Evolutionary conservation across 2,888 invertebrate genomes (phyloP), one percentile per base, ranked within the genome.

Genomic region (Spicauda simplicius): DNA sequence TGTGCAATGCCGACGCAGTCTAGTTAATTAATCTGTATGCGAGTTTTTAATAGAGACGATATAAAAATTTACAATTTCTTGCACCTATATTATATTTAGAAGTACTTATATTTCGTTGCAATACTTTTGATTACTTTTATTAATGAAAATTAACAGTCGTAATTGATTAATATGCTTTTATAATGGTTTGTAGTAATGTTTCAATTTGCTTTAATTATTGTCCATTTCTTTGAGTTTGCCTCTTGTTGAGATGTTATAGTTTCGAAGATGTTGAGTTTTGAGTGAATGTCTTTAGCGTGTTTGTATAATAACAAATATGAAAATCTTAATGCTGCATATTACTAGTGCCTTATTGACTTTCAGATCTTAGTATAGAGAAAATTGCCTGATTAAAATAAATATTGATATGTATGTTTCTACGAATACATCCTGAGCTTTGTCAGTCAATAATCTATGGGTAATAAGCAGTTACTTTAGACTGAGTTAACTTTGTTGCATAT

Each of bases 271-370:
- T 82, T 83, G 79, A 78, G 74, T 80, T 81, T 79, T 75, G 82
- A 74, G 77, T 80, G 81, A 77, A 80, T 81, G 82, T 78, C 72
- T 77, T 78, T 64, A 69, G 78, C 76, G 80, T 84, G 80, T 82
- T 84, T 80, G 71, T 75, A 73, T 81, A 86, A 87, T 88, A 88
- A 87, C 86, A 88, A 89, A 89, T 87, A 88, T 86, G 85, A 86
- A 88, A 84, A 83, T 77, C 72, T 79, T 77, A 80, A 80, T 77
- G 74, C 86, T 90, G 91, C 86, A 73, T 88, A 85, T 87, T 87
- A 80, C 79, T 83, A 80, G 84, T 89, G 85, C 84, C 82, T 91
- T 90, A 87, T 90, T 90, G 90, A 88, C 89, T 90, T 81, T 79
- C 88, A 86, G 86, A 85, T 73, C 84, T 81, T 82, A 81, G 80